A percentile compares a stretch with the other conserved stretches of the same genome.
Evolutionary conservation across 1,140 invertebrate species (phyloP).

Genomic region (Charaxes varanes): DNA sequence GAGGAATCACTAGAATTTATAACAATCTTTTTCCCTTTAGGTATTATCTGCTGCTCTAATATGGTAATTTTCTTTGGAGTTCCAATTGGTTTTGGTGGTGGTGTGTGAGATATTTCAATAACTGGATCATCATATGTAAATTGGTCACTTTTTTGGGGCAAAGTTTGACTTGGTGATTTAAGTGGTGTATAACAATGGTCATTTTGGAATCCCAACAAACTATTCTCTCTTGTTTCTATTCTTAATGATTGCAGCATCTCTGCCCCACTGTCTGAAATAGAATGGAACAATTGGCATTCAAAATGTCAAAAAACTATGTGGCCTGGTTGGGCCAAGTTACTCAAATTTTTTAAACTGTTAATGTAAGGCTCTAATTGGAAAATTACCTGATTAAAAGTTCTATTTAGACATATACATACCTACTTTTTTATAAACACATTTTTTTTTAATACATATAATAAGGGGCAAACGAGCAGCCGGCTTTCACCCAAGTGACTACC

Average conservation of each 20-base stretch:
- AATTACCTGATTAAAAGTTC: no score
- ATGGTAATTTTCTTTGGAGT: constrained; percentile 70
- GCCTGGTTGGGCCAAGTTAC: no score
- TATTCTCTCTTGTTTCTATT: constrained; percentile 70
- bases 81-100: constrained; percentile 56
- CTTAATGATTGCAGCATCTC: constrained; percentile 70
- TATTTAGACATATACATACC: no score
- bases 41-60: constrained; percentile 67
- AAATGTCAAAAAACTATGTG: no score
- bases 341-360: no score
- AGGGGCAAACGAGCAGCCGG: no score
- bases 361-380: no score
- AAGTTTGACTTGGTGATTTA: constrained; percentile 72
- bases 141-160: constrained; percentile 45
- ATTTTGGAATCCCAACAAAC: constrained; percentile 75
- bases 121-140: constrained; percentile 51
- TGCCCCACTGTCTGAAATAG: constrained; percentile 64
- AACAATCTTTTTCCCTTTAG: constrained; percentile 68
- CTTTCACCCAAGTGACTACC: no score
- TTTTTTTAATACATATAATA: no score
- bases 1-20: constrained; percentile 55
- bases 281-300: no score
- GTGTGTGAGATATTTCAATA: constrained; percentile 58
- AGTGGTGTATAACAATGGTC: constrained; percentile 81
- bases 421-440: no score